Evolutionary conservation across 1,140 invertebrate species (phyloP), one percentile per base, ranked within the genome.

Genomic region (Apis dorsata): DNA sequence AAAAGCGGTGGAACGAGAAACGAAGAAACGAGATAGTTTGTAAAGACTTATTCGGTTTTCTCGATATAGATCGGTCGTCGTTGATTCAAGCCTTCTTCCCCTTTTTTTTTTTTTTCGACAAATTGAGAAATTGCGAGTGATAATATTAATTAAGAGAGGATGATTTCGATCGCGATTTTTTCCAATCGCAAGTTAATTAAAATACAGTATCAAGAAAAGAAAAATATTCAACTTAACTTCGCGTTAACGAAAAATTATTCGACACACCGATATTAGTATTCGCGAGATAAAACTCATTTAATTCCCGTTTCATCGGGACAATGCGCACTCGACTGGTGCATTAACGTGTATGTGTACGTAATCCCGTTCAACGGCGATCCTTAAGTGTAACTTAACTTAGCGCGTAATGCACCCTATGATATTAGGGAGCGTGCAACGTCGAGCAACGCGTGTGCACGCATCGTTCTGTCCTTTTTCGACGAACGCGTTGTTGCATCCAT

Each of bases 301-400:
- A 72, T 79, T 55, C 81, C n/a, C 70, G 55, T 44, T 17, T 21
- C 57, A 17, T 71, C 55, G 19, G 73, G 70, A 76, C 55, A 59
- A 65, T 75, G 60, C 80, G 75, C 60, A 24, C 24, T 65, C 68
- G 57, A 57, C 44, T 73, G 21, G 76, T 79, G 77, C 81, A 83
- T 83, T 71, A 83, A 78, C 74, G 59, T 63, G 28, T 65, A 53
- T 82, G 68, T 60, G 57, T 77, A 70, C 73, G 65, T 82, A 77
- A 82, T 82, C 80, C 80, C 69, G 80, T 77, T 82, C 73, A 70
- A 82, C 80, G 73, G 77, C 73, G 55, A 77, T 77, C 73, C 65
- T 77, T 77, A 62, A 82, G 80, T 77, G 80, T 82, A 82, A 82
- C 69, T 83, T 83, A 83, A 83, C 76, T 83, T 79, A 73, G 79